Base-by-base conservation (phyloP, 2,888 invertebrate species). In the Lacanobia oleracea region DNA sequence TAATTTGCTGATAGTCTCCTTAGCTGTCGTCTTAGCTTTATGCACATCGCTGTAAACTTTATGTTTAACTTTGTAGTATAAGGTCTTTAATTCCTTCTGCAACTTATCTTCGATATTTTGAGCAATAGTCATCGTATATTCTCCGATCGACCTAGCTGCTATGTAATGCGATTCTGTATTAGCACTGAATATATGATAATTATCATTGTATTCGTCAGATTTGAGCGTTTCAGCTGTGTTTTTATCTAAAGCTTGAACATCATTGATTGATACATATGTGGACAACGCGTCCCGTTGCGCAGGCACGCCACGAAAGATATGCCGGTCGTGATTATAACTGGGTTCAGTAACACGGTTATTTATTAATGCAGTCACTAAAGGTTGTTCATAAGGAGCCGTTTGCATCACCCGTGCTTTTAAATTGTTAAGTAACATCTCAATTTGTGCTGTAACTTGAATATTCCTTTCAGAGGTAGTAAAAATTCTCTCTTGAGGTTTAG, bases 401-500 rank as follows among this genome's bases (percentile, higher is more conserved):
- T 90, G 75, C 37, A 91, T 77, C 3, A 91, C 90, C 79, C 88
- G 91, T 21, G 84, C 72, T 86, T 94, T 94, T 18, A 93, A 90
- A 72, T 90, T 86, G 70, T 91, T 88, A 0, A 94, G 85, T 56
- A 94, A 68, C 23, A 75, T 80, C 86, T 94, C 94, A 61, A 94
- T 88, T 73, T 91, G 87, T 4, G 88, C 90, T 12, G 92, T 92
- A 1, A 87, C 89, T 23, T 67, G n/a, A 14, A 70, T 79, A 10
- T 81, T 62, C 14, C n/a, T 12, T n/a, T 71, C 75, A 9, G 57
- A 48, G 23, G 56, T 18, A 21, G 12, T 50, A 14, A 37, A 1
- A 40, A 18, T 9, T 0, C 27, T 3, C 1, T 12, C 12, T 50
- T 23, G 23, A 50, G 18, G 1, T 40, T 50, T 50, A 9, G n/a